Evolutionary conservation across 2,888 invertebrate species (phyloP).

Genomic region (Napeogenes sylphis): DNA sequence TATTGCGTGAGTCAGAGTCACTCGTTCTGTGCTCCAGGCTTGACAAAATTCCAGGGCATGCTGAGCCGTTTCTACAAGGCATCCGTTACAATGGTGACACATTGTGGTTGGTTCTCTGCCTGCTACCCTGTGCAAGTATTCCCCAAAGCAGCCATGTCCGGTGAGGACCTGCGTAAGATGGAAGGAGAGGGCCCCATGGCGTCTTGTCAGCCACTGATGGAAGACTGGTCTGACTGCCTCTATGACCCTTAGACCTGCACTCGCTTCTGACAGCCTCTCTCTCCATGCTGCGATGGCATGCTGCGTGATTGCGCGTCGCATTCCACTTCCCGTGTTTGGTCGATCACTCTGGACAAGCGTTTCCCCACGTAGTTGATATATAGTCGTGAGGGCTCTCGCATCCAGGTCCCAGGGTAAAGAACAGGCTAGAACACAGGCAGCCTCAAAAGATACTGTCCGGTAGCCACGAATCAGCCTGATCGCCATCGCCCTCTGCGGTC

Average conservation of each 20-base stretch:
- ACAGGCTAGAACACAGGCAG: background rate
- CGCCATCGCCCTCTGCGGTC: conserved; percentile 6
- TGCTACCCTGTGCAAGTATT: no score
- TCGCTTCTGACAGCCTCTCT: background rate
- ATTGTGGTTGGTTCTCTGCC: no score
- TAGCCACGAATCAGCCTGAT: conserved; percentile 13
- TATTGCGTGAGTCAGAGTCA: no score
- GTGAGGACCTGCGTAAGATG: background rate
- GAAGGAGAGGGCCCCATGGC: background rate
- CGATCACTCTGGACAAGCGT: background rate
- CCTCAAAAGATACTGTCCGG: background rate
- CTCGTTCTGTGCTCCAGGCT: no score
- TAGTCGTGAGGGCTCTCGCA: background rate
- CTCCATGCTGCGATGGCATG: background rate
- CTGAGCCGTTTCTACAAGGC: no score
- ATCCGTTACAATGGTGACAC: no score
- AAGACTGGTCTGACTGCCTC: background rate
- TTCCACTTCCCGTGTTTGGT: background rate
- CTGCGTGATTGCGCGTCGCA: background rate
- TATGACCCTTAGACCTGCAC: background rate
- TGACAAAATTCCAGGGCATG: no score
- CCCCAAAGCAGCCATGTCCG: background rate
- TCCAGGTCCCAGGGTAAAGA: background rate
- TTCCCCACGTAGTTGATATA: background rate
- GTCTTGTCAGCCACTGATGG: background rate